Percentiles rank a stretch among this genome's conserved stretches.
These are phyloP conservation scores for Drosophila pseudotalamancana DNA, from an alignment of 2,888 invertebrate species.

Conservation along the genomic window DNA sequence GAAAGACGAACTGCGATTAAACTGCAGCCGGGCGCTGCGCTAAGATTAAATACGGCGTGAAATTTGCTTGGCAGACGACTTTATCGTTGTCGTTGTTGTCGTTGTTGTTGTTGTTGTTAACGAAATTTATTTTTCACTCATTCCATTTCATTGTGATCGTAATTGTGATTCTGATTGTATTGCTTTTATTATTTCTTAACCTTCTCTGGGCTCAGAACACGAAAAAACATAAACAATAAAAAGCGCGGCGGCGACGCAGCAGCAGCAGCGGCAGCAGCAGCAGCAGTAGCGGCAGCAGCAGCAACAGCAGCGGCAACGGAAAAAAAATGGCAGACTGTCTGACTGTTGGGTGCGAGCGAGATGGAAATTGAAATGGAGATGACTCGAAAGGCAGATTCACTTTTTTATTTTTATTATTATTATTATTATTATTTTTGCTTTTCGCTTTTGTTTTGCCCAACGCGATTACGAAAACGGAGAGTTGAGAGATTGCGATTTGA, in stretches of 20 bases:
- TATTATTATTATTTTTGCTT: constrained; percentile 6
- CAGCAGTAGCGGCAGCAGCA: constrained; percentile 24
- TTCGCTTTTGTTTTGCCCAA: constrained; percentile 54
- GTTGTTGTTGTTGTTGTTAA: constrained; percentile 47
- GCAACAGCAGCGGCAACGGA: constrained; percentile 31
- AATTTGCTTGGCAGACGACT: constrained; percentile 69
- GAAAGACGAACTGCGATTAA: constrained; percentile 81
- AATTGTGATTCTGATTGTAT: constrained; percentile 50
- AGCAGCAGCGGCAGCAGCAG: constrained; percentile 23
- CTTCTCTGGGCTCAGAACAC: constrained; percentile 71
- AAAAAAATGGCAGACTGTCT: constrained; percentile 60
- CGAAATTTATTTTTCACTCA: constrained; percentile 80
- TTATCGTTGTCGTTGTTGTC: constrained; percentile 42
- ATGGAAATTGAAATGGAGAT: constrained; percentile 54
- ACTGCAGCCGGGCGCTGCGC: constrained; percentile 76
- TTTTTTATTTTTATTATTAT: constrained; percentile 51
- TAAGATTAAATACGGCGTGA: constrained; percentile 82
- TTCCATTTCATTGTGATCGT: constrained; percentile 70
- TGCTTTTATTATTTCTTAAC: constrained; percentile 72
- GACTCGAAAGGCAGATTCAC: constrained; percentile 72
- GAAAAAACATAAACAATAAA: constrained; percentile 78
- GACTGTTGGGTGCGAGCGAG: constrained; percentile 61
- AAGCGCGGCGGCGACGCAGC: constrained; percentile 48
- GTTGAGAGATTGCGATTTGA: constrained; percentile 68
- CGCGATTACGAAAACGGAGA: constrained; percentile 70